A percentile compares a stretch with the other conserved stretches of the same genome.
Evolutionary conservation across 2,888 invertebrate genomes (phyloP).

Genomic region (Athrips mouffetella): DNA sequence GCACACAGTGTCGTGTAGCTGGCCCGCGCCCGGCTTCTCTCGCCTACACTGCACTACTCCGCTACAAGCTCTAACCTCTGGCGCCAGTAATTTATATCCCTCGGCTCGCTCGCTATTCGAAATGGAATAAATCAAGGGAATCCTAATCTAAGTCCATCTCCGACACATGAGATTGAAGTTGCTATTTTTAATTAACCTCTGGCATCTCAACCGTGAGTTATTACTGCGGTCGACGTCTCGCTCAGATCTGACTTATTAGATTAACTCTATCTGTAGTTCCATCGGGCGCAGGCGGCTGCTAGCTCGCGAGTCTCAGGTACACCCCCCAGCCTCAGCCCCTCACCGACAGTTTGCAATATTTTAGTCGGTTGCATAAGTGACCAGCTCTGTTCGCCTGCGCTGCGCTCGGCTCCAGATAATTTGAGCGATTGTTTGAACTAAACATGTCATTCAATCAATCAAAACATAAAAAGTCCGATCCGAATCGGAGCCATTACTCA

Average conservation of each 20-base stretch:
- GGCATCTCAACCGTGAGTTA: conserved; percentile 70
- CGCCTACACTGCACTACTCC: no score
- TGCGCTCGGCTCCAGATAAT: conserved; percentile 58
- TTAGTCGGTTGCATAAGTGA: conserved; percentile 66
- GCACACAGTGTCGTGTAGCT: conserved; percentile 21
- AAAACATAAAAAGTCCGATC: conserved; percentile 4
- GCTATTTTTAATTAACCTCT: conserved; percentile 79
- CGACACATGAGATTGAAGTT: conserved; percentile 68
- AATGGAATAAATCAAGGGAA: conserved; percentile 52
- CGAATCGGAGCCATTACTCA: conserved; percentile 44
- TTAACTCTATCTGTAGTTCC: conserved; percentile 70
- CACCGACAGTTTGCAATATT: conserved; percentile 67
- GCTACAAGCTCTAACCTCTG: no score
- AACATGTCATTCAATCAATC: conserved; percentile 44
- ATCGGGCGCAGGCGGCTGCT: conserved; percentile 49
- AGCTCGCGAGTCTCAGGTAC: background rate
- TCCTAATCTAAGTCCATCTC: conserved; percentile 63
- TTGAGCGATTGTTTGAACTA: conserved; percentile 55
- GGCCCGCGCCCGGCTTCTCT: no score
- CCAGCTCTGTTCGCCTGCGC: no score
- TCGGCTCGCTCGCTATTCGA: conserved; percentile 28
- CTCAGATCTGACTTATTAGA: conserved; percentile 77
- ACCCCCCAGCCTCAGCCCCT: conserved; percentile 37
- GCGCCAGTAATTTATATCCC: conserved; percentile 11
- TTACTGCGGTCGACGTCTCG: conserved; percentile 66